These are phyloP conservation scores for Mesembrinibis cayennensis DNA, from an alignment of 2,113 vertebrate genomes.

Conservation along the genomic window DNA sequence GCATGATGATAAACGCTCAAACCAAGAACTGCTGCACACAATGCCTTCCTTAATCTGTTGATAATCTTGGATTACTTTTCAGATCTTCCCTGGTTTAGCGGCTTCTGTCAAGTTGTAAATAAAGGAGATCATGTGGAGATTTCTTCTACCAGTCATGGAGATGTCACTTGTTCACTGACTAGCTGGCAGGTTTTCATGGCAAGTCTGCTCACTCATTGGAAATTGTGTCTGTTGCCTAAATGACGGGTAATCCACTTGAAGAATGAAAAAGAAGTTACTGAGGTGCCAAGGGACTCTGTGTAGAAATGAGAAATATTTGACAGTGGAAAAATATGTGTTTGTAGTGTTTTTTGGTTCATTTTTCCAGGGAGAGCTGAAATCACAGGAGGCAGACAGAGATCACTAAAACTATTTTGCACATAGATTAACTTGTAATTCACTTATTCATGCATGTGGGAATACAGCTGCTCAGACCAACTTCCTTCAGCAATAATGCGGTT, in stretches of 20 bases:
- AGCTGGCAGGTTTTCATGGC: not conserved
- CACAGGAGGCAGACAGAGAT: conserved; percentile 56
- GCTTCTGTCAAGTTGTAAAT: not conserved
- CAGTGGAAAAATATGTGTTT: conserved; percentile 29
- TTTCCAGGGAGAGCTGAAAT: conserved; percentile 53
- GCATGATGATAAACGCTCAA: not conserved
- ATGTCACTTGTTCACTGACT: not conserved
- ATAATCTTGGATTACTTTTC: not conserved
- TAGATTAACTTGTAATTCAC: conserved; percentile 80
- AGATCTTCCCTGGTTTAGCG: not conserved
- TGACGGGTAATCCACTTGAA: not conserved
- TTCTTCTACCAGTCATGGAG: not conserved
- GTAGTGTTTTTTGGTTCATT: conserved; percentile 29
- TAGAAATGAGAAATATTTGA: conserved; percentile 59
- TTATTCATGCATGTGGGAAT: conserved; percentile 68
- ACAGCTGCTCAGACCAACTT: conserved; percentile 53
- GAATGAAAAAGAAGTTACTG: not conserved
- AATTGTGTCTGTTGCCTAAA: not conserved
- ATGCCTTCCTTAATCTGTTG: not conserved
- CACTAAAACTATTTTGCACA: conserved; percentile 70
- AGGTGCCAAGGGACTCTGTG: not conserved
- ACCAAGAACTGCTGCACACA: not conserved
- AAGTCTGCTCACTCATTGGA: not conserved
- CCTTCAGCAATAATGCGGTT: conserved; percentile 68
- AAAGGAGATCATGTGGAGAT: not conserved